These are phyloP conservation scores for Mercenaria mercenaria DNA, from an alignment of 1,140 invertebrate species.

Conservation along the genomic window DNA sequence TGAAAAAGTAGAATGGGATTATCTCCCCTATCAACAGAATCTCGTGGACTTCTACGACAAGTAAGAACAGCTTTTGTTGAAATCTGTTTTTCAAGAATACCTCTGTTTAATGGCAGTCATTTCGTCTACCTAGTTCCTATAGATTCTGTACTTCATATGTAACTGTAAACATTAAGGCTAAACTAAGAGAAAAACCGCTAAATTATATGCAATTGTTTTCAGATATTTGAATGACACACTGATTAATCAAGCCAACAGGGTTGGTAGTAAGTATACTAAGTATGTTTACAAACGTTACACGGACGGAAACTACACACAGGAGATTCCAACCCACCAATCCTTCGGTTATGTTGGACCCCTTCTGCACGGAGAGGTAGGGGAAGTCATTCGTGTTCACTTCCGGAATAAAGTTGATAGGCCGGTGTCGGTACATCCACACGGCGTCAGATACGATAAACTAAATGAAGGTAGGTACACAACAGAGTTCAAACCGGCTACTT, in stretches of 20 bases:
- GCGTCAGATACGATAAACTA: conserved; percentile 69
- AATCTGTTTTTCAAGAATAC: no score
- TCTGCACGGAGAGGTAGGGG: conserved; percentile 76
- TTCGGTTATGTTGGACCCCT: conserved; percentile 78
- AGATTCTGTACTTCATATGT: no score
- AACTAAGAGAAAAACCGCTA: no score
- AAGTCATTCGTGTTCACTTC: conserved; percentile 76
- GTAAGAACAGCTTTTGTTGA: conserved; percentile 11
- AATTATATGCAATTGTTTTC: neutral
- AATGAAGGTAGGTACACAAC: conserved; percentile 62
- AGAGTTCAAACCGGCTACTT: neutral
- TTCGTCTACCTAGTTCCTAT: no score
- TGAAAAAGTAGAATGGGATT: conserved; percentile 55
- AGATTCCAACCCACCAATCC: conserved; percentile 69
- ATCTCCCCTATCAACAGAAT: conserved; percentile 46
- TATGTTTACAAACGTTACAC: conserved; percentile 79
- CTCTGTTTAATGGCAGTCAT: no score
- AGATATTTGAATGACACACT: conserved; percentile 35
- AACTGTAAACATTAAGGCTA: no score
- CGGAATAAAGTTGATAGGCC: conserved; percentile 75
- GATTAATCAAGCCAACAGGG: conserved; percentile 44
- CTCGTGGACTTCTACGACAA: conserved; percentile 27
- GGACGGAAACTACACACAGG: conserved; percentile 72
- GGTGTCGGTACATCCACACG: conserved; percentile 79
- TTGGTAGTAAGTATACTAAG: conserved; percentile 78